Base-by-base conservation (phyloP, 2,797 vertebrate genomes). In the Smutsia temminckii region DNA sequence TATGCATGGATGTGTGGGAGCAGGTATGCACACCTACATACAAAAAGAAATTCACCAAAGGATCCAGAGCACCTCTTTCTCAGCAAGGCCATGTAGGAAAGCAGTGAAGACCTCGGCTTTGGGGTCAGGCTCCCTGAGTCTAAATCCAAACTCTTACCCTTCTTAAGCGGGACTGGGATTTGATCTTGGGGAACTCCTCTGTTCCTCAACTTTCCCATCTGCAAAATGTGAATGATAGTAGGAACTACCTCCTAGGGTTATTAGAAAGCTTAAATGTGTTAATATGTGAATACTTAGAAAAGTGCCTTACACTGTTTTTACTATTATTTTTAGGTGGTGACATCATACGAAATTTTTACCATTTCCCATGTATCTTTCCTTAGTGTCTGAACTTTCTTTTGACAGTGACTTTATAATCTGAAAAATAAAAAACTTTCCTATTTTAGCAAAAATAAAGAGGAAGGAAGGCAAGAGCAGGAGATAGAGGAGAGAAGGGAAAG, bases 361-460 rank as follows among this genome's bases (percentile, higher is more conserved):
- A 25, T 55, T 49, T 55, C 34, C 27, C 87, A 91, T 64, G 63
- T 20, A 6, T 1, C 20, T 57, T 78, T 96, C 59, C 34, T 79
- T 83, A 71, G 49, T 64, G 23, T 85, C 86, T 46, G 12, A 69
- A 93, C 51, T 42, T 53, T 51, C 84, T 66, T 77, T 74, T 72
- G 7, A 69, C 37, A 86, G 20, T 93, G 32, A 81, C 78, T 91
- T 95, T 63, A 66, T 85, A 72, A 66, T 68, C 55, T 61, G 23
- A 80, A 17, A 27, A 27, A 32, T 49, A 64, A 79, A 21, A 8
- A 10, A 34, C 27, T 13, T 77, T 71, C 87, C 72, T 61, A 69
- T 63, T 89, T 94, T 89, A 95, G 40, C 13, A 81, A 89, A 92
- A 79, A 37, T 75, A 42, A 42, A 40, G 14, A 34, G 17, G n/a